phyloP scores from a whole-genome alignment of 2,113 vertebrate species.

The Eidolon helvum region DNA sequence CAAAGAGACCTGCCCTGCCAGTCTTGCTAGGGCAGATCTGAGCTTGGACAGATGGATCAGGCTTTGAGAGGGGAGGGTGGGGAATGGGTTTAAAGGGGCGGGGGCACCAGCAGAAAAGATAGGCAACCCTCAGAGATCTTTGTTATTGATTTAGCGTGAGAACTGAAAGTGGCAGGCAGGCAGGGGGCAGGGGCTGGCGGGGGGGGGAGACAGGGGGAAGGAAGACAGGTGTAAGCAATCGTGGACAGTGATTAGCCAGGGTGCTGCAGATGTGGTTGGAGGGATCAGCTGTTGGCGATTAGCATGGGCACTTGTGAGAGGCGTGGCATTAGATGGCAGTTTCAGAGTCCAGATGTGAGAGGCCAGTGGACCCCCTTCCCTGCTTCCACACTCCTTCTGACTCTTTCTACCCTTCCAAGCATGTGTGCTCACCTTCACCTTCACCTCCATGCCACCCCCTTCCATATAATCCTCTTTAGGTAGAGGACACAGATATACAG shows the following conservation, averaged over 20 bases:
- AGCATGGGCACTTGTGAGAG: not conserved
- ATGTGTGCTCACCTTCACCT: not conserved
- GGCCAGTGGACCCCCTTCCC: not conserved
- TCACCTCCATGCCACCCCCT: not conserved
- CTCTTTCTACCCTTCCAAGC: not conserved
- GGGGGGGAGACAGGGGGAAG: slow-evolving; percentile 38
- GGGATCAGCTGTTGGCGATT: slow-evolving; percentile 37
- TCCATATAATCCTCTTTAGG: not conserved
- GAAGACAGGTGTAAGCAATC: slow-evolving; percentile 50
- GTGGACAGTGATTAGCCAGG: slow-evolving; percentile 15
- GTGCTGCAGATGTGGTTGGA: slow-evolving; percentile 51
- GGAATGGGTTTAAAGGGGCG: not conserved
- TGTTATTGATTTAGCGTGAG: slow-evolving; percentile 69
- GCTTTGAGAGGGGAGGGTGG: not conserved
- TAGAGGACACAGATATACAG: not conserved
- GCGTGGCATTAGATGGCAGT: slow-evolving; percentile 26
- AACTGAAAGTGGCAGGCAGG: slow-evolving; percentile 66
- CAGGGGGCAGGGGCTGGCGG: slow-evolving; percentile 37
- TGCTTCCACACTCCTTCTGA: not conserved
- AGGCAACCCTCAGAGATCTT: slow-evolving; percentile 26
- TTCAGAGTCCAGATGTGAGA: slow-evolving; percentile 60
- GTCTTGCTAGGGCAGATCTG: not conserved
- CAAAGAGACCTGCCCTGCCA: not conserved
- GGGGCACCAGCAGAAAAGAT: not conserved
- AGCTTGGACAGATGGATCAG: not conserved